A percentile compares a stretch with the other conserved stretches of the same genome.
Conservation (phyloP, 2,888 invertebrate genomes). For the Yponomeuta cagnagella region DNA sequence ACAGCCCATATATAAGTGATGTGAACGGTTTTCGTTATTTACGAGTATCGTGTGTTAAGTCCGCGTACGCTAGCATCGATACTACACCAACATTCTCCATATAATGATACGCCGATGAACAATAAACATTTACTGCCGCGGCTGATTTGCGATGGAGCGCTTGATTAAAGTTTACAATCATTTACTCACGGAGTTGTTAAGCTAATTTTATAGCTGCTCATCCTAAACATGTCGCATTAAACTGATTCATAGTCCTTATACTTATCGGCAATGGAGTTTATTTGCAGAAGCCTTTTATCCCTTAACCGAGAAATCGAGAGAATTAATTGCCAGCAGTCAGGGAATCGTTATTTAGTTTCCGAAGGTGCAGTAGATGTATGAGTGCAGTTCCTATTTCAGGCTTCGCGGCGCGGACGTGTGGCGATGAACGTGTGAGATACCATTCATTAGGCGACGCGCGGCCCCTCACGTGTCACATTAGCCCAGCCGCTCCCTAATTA, state of each 20-base stretch:
- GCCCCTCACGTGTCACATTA: conserved; percentile 69
- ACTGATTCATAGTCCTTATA: background rate
- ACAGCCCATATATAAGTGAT: conserved; percentile 6
- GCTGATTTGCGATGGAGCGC: conserved; percentile 6
- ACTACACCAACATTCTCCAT: conserved; percentile 8
- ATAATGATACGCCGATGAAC: conserved; percentile 8
- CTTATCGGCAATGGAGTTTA: background rate
- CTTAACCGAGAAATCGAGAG: background rate
- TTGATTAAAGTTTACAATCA: conserved; percentile 10
- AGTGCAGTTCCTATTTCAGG: conserved; percentile 11
- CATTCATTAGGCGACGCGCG: conserved; percentile 66
- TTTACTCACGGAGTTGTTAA: background rate
- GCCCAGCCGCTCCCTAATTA: conserved; percentile 63
- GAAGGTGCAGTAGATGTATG: background rate
- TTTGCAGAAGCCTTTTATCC: background rate
- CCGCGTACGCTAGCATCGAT: conserved; percentile 4
- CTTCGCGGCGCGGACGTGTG: conserved; percentile 26
- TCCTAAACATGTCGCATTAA: conserved; percentile 3
- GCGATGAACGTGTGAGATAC: conserved; percentile 74
- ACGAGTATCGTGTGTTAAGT: conserved; percentile 7
- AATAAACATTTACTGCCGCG: conserved; percentile 9
- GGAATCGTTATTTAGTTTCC: conserved; percentile 1
- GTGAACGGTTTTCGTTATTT: background rate
- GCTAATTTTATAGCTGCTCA: background rate
- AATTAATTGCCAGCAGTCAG: conserved; percentile 1